Base-by-base conservation (phyloP, 2,113 vertebrate species). In the Grammomys surdaster region DNA sequence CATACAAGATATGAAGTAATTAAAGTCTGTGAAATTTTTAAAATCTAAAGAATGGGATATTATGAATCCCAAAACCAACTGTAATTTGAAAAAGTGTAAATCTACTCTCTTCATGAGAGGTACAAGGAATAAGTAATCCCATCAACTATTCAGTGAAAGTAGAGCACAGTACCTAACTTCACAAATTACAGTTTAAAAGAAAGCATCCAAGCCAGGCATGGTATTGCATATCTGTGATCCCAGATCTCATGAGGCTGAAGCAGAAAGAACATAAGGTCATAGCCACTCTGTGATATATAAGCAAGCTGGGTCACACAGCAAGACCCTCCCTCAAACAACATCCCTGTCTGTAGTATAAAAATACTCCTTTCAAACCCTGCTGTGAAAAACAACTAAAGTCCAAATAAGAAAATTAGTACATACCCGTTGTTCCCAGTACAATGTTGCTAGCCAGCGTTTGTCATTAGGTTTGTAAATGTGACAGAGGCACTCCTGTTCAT, bases 1-100 rank as follows among this genome's bases (percentile, higher is more conserved):
- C n/a, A 63, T 56, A 67, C 14, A 85, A 78, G 31, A 81, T 28
- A 43, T 78, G 73, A 95, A 58, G 40, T 96, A 91, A 89, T 93
- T 63, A 76, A 88, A 73, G 86, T 24, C 10, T 12, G 48, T 6
- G 17, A 43, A 69, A 65, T 43, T 9, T 46, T 87, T 70, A 94
- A 40, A 2, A 93, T 81, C 67, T 11, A 43, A 89, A 96, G 48
- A 63, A 63, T 63, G 8, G 24, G 60, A 31, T 88, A 92, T 24
- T 80, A 0, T 26, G 80, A 92, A 89, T 12, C 28, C 6, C 48
- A 90, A 77, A 2, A 84, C 43, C 16, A 94, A 40, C 70, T 56
- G 13, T 82, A 73, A 82, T 78, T 69, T 46, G 65, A 96, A 93
- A 86, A 92, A 20, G 84, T 72, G 28, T 24, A 86, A 36, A 69